phyloP scores from a whole-genome alignment of 2,888 invertebrate species.

The Seladonia tumulorum region DNA sequence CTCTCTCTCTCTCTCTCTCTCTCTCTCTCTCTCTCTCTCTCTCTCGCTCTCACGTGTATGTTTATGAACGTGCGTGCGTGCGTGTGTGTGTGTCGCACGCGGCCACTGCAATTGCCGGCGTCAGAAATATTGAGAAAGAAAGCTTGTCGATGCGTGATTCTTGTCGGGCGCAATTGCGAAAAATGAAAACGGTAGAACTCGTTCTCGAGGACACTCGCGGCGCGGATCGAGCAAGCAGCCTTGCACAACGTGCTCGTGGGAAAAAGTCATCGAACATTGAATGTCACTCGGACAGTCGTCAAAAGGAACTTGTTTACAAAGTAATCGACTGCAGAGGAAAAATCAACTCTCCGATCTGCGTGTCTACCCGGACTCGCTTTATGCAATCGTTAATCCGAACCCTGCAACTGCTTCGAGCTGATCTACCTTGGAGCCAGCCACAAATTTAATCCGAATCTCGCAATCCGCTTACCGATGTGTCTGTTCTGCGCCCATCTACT shows the following conservation, averaged over 20 bases:
- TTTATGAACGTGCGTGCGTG: no score
- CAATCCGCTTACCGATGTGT: background rate
- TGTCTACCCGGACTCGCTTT: background rate
- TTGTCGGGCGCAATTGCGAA: background rate
- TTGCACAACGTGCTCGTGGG: background rate
- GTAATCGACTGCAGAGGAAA: background rate
- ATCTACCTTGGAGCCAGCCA: background rate
- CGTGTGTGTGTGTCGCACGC: background rate
- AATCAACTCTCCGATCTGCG: background rate
- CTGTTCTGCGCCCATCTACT: background rate
- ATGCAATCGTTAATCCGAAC: background rate
- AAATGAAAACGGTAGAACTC: background rate
- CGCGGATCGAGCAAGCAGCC: background rate
- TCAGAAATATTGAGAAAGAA: background rate
- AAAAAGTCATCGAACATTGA: background rate
- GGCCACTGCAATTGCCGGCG: background rate
- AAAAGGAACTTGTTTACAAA: background rate
- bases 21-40: no score
- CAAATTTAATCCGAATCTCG: background rate
- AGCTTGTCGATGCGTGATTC: constrained; percentile 1
- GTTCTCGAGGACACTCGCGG: background rate
- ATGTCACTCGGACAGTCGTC: background rate
- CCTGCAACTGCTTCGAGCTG: background rate
- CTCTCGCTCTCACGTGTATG: background rate
- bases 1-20: background rate